Evolutionary conservation across 2,113 vertebrate species (phyloP), one percentile per base, ranked within the genome.

Genomic region (Sander vitreus): DNA sequence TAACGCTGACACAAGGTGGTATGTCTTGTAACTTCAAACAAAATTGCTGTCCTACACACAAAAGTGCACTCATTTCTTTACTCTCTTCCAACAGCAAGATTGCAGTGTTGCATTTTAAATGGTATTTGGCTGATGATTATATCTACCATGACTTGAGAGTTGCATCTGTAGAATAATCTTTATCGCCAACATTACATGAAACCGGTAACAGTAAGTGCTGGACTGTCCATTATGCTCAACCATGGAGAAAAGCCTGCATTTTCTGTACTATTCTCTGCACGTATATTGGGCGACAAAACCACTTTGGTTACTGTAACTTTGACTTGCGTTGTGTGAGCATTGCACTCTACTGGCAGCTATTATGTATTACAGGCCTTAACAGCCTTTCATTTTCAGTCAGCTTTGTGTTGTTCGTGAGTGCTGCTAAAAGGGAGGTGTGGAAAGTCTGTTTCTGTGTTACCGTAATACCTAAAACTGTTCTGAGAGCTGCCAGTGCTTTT

Each of bases 341-440:
- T 93, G 92, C 92, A 76, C 92, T 91, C 94, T 94, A 88, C 88
- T 90, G 94, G 92, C 77, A 80, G 67, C 59, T 77, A n/a, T 80
- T 54, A 43, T 36, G 64, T 51, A 91, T 78, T 93, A 75, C 91
- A 89, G n/a, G n/a, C 0, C 60, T 15, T 74, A 39, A 59, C 58
- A 25, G 1, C 57, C 47, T 53, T 72, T 16, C 6, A 48, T 54
- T 47, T 71, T 81, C 59, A 74, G 50, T 50, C 9, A 55, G 50
- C 30, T 45, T 57, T 36, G 4, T 69, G 19, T 43, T 51, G 15
- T 21, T 51, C 53, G 18, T 3, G 27, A 23, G 25, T 57, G 47
- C 54, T 18, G 36, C 78, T 62, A 36, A 80, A 0, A 55, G 36
- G 57, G 60, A 67, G 30, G n/a, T 73, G 36, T 10, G 2, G 27